phyloP scores from a whole-genome alignment of 2,888 invertebrate genomes.

The Seladonia tumulorum region DNA sequence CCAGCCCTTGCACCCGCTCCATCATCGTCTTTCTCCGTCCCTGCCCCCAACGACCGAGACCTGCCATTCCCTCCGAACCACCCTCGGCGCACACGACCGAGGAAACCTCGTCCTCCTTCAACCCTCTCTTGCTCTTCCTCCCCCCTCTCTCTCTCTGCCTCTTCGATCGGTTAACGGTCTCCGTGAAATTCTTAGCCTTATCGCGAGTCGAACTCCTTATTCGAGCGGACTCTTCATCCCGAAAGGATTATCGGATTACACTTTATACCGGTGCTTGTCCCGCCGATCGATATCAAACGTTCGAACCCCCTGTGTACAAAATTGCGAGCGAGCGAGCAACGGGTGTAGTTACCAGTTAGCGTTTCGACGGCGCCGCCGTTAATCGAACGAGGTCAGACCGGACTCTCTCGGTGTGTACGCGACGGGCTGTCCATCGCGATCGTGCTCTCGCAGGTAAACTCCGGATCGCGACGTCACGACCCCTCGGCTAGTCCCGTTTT shows the following conservation, averaged over 20 bases:
- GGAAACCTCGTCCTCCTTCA: background rate
- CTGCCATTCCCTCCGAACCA: background rate
- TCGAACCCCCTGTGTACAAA: background rate
- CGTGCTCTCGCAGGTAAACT: background rate
- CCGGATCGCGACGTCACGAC: background rate
- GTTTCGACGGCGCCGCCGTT: background rate
- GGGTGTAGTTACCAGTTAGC: background rate
- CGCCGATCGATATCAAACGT: slow-evolving; percentile 8
- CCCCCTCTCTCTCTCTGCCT: background rate
- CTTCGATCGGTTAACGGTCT: slow-evolving; percentile 30
- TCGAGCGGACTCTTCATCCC: background rate
- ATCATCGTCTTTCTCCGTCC: background rate
- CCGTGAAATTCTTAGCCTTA: slow-evolving; percentile 15
- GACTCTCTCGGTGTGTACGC: background rate
- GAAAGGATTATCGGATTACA: background rate
- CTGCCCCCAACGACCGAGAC: no score
- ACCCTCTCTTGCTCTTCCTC: background rate
- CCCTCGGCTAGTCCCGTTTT: slow-evolving; percentile 29
- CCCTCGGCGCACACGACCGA: background rate
- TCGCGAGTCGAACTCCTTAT: background rate
- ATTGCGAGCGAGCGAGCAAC: background rate
- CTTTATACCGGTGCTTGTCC: background rate
- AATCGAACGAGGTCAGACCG: slow-evolving; percentile 8
- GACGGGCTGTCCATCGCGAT: background rate
- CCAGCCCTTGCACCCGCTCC: slow-evolving; percentile 3